Base-by-base conservation (phyloP, 2,888 invertebrate genomes). In the Euspilapteryx auroguttella region DNA sequence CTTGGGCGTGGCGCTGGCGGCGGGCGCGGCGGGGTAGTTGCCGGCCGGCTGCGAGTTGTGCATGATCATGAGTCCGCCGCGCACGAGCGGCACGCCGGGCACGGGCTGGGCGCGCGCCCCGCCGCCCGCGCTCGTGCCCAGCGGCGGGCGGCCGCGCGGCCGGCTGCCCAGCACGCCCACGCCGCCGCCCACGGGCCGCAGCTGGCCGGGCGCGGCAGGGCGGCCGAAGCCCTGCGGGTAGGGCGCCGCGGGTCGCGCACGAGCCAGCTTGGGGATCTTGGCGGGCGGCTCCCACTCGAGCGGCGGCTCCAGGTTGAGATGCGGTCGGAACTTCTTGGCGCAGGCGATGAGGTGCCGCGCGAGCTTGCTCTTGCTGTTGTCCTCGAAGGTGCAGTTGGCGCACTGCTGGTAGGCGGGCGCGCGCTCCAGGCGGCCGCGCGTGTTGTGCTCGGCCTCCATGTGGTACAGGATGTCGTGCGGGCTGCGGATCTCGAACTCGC, bases 281-380 rank as follows among this genome's bases (percentile, higher is more conserved):
- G 94, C 94, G 3, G 94, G 94, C 3, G 93, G 94, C 49, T 94
- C 94, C 90, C 93, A 94, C 49, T 94, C 94, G 3, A 86, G 66
- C 2, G 94, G 92, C 2, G 95, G 94, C 37, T 87, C 86, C 38
- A 90, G 71, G 62, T 96, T 96, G 34, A 86, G 79, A 44, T 94
- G 93, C 1, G 94, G 88, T 57, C 91, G 87, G 65, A 92, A 95
- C 55, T 93, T 91, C 58, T 94, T 93, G 33, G 86, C 83, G 63
- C 96, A 97, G 6, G 92, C 89, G 30, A 91, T 83, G 42, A 89
- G 80, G 77, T 97, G 96, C 29, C 94, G 80, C 1, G 88, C 90
- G 42, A 95, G 69, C 64, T 94, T 94, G 24, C 91, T 91, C 71
- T 94, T 94, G 40, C 92, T 90, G 52, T 94, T 94, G 48, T 94